These are phyloP conservation scores for Mylabris phalerata DNA, from an alignment of 1,140 invertebrate genomes.

Conservation along the genomic window DNA sequence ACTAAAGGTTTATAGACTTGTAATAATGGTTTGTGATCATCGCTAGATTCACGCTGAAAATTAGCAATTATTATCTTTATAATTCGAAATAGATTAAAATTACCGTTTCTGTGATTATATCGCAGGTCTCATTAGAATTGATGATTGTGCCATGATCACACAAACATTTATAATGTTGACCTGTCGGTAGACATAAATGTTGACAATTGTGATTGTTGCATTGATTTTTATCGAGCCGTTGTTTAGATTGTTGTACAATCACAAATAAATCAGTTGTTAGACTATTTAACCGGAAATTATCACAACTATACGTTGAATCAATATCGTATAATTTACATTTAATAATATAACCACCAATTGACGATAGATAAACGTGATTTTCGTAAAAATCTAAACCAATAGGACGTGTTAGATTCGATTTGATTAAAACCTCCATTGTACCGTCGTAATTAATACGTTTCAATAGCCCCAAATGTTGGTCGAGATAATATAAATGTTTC, in stretches of 20 bases:
- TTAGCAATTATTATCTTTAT: no score
- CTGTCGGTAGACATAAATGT: constrained; percentile 49
- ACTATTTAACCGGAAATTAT: constrained; percentile 51
- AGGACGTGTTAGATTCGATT: constrained; percentile 43
- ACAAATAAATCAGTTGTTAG: constrained; percentile 40
- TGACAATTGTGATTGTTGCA: constrained; percentile 46
- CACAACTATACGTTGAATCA: constrained; percentile 37
- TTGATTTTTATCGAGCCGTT: constrained; percentile 43
- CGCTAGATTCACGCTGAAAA: no score
- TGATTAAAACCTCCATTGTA: constrained; percentile 44
- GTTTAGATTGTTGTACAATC: constrained; percentile 45
- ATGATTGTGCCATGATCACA: constrained; percentile 45
- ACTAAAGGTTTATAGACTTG: no score
- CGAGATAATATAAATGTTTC: constrained; percentile 60
- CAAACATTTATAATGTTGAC: constrained; percentile 45
- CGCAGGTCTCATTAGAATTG: no score
- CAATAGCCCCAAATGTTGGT: constrained; percentile 54
- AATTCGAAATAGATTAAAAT: no score
- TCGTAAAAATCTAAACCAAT: constrained; percentile 52
- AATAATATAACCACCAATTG: constrained; percentile 43
- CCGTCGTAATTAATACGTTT: constrained; percentile 60
- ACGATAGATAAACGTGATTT: constrained; percentile 53
- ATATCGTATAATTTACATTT: constrained; percentile 47
- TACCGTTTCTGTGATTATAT: no score
- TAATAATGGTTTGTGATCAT: no score